These are phyloP conservation scores for Musca vetustissima DNA, from an alignment of 1,140 invertebrate species.

Conservation along the genomic window DNA sequence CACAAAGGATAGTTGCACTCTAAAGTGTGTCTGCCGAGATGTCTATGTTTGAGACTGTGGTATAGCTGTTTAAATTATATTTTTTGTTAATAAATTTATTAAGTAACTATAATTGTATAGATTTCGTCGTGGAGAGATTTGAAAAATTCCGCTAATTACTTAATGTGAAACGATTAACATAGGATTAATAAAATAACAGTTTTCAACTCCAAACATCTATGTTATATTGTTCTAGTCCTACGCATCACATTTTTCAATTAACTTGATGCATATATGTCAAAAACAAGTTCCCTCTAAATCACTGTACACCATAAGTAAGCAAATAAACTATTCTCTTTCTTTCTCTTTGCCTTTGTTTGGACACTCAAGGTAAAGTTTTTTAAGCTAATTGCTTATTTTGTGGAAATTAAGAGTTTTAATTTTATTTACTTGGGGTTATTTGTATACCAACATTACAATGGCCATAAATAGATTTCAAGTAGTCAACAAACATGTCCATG, in stretches of 20 bases:
- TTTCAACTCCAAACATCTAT: no score
- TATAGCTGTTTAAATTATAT: neutral
- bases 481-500: neutral
- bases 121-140: no score
- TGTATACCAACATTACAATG: constrained; percentile 13
- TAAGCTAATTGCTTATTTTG: constrained; percentile 56
- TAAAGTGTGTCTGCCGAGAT: neutral
- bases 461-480: no score
- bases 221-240: no score
- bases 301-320: no score
- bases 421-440: constrained; percentile 33
- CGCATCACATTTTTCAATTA: no score
- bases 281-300: neutral
- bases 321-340: neutral
- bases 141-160: no score
- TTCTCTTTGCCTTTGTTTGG: constrained; percentile 40
- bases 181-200: no score
- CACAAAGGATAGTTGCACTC: neutral
- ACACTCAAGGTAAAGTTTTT: constrained; percentile 55
- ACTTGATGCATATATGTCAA: no score
- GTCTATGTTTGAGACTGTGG: neutral
- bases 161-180: no score
- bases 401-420: constrained; percentile 56
- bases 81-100: no score
- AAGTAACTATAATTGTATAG: no score